Base-by-base conservation (phyloP, 2,113 vertebrate species). In the Perca schrenkii region DNA sequence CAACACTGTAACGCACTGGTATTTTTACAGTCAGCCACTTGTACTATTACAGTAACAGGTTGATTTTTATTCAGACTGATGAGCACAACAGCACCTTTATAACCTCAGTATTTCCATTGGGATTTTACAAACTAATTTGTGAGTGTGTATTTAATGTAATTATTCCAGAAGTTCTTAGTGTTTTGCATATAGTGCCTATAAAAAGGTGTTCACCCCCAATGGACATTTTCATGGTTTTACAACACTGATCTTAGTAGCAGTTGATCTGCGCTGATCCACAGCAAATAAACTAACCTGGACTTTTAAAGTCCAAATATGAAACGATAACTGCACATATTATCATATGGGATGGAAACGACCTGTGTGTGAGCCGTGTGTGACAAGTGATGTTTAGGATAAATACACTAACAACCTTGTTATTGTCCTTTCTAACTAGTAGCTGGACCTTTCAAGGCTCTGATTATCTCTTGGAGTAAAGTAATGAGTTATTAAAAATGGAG, bases 51-150 rank as follows among this genome's bases (percentile, higher is more conserved):
- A 79, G 25, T 12, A 60, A 31, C 68, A 4, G 25, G n/a, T 34
- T 70, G 43, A 49, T 50, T 57, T 52, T 64, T 36, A 69, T 75
- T 76, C 8, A 0, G 17, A 66, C 4, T 67, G 34, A 69, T 10
- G 4, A 74, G 85, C 85, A 90, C 66, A 14, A 36, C 36, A 47
- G 63, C 87, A 89, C 84, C 82, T 88, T 85, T 74, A 71, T 40
- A 28, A 62, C 2, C 17, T 53, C 53, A 25, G 43, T 8, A 67
- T 64, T 31, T 68, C 1, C 63, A 71, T 61, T 72, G 7, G 78
- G 54, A 46, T 14, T 62, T 65, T 82, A 73, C 28, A 79, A 25
- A 53, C 12, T 68, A 54, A 74, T 34, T 28, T 77, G 22, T 63
- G n/a, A 80, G 28, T 82, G 70, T 67, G 64, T 63, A 22, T 77